Base-by-base conservation (phyloP, 2,113 vertebrate genomes). In the Apodemus sylvaticus region DNA sequence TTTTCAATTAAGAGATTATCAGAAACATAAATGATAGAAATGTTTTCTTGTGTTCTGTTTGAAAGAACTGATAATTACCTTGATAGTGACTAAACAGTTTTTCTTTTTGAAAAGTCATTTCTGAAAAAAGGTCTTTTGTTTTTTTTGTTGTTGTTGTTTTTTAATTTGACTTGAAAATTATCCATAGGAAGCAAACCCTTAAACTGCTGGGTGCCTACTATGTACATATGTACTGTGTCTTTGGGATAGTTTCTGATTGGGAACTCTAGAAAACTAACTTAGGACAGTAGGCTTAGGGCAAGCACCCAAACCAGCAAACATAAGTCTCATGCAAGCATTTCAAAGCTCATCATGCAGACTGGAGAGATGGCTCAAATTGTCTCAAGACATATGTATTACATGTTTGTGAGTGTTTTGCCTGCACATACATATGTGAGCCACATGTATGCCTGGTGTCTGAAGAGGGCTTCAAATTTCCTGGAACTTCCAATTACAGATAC, bases 31-130 rank as follows among this genome's bases (percentile, higher is more conserved):
- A 24, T 20, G 45, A 16, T 76, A 89, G 26, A 39, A 68, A 60
- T 83, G 95, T 85, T 94, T 94, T 95, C 31, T 29, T 77, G 3
- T 96, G 19, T 68, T 12, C 12, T 89, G 1, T 71, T 60, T 94
- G 2, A 45, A 53, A 71, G 70, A 4, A 78, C 78, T 87, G 29
- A 74, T 89, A 89, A 26, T 79, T 94, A 93, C 2, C 29, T 29
- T 83, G 42, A 93, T 19, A 91, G 12, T 90, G 45, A 94, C 4
- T 90, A 12, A 86, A 7, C 60, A 34, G 16, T 77, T 89, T 93
- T 96, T 95, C 34, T 74, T 90, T 29, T 79, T 95, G 36, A 83
- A 53, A 96, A 90, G 36, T 31, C 34, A 76, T 42, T 36, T 88
- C 94, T 34, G 17, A 31, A 62, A 62, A 34, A 70, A 7, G 70